phyloP scores from a whole-genome alignment of 1,140 invertebrate species.

The honey bee (Apis mellifera) region DNA sequence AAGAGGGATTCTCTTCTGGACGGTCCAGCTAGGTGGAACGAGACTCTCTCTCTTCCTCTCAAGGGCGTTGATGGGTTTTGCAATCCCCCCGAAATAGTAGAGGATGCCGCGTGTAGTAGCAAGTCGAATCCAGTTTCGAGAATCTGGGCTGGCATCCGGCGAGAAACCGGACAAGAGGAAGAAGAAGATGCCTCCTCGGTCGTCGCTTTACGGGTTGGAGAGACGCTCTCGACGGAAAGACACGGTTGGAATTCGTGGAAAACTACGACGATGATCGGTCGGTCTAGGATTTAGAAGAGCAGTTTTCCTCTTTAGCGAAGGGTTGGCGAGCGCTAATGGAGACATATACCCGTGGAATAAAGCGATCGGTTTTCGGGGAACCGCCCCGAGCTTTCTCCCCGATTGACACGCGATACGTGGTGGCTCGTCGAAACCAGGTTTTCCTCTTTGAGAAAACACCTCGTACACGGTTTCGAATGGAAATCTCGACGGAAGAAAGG shows the following conservation, averaged over 20 bases:
- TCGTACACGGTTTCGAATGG: too few relatives aligned
- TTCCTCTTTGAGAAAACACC: too few relatives aligned
- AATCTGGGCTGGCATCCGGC: slow-evolving; percentile 5
- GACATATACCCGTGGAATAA: slow-evolving; percentile 53
- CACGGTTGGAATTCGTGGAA: background rate
- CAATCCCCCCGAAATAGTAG: slow-evolving; percentile 42
- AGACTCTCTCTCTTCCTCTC: slow-evolving; percentile 31
- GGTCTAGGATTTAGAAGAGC: slow-evolving; percentile 60
- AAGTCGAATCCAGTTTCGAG: slow-evolving; percentile 65
- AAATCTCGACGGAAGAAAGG: background rate
- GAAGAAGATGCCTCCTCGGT: background rate
- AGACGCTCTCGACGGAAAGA: background rate
- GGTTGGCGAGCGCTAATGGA: slow-evolving; percentile 59
- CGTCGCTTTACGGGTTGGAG: too few relatives aligned
- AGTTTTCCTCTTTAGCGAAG: slow-evolving; percentile 33
- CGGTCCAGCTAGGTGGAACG: slow-evolving; percentile 24
- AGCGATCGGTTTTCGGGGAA: slow-evolving; percentile 50
- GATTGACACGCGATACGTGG: slow-evolving; percentile 59
- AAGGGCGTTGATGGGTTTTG: slow-evolving; percentile 65
- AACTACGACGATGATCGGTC: background rate
- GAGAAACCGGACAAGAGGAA: slow-evolving; percentile 15
- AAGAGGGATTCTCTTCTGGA: slow-evolving; percentile 46
- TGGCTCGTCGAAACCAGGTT: background rate
- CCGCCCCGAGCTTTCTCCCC: slow-evolving; percentile 36
- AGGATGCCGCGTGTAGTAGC: slow-evolving; percentile 9